Evolutionary conservation across 2,113 vertebrate species (phyloP).

Genomic region (Chionodraco myersi): DNA sequence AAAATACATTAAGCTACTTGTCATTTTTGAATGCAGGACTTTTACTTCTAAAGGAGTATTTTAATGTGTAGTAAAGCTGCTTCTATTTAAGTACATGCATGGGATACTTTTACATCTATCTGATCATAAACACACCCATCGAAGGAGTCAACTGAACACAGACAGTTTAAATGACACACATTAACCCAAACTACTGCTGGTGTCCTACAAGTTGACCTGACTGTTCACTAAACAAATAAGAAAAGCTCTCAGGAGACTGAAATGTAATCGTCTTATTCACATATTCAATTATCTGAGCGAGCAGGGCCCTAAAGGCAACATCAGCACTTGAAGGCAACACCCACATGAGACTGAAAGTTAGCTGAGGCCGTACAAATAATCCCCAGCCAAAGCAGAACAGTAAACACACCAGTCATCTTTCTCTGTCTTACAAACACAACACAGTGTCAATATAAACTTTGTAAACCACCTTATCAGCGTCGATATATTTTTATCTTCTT

Average conservation of each 20-base stretch:
- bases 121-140: background rate
- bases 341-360: background rate
- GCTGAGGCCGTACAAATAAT: background rate
- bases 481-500: background rate
- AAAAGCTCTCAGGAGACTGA: background rate
- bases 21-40: background rate
- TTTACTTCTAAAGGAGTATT: background rate
- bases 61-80: background rate
- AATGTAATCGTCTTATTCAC: background rate
- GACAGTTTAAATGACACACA: background rate
- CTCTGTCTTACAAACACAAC: background rate
- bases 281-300: background rate
- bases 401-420: background rate
- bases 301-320: constrained; percentile 18
- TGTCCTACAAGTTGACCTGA: too few species aligned
- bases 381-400: background rate
- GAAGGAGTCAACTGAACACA: background rate
- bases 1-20: background rate
- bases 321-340: constrained; percentile 1
- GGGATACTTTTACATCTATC: background rate
- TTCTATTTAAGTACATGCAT: background rate
- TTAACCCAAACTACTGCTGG: background rate
- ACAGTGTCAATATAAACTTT: background rate
- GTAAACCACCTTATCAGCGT: constrained; percentile 11
- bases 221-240: too few species aligned